These are phyloP conservation scores for Patella caerulea DNA, from an alignment of 2,888 invertebrate genomes.

Conservation along the genomic window DNA sequence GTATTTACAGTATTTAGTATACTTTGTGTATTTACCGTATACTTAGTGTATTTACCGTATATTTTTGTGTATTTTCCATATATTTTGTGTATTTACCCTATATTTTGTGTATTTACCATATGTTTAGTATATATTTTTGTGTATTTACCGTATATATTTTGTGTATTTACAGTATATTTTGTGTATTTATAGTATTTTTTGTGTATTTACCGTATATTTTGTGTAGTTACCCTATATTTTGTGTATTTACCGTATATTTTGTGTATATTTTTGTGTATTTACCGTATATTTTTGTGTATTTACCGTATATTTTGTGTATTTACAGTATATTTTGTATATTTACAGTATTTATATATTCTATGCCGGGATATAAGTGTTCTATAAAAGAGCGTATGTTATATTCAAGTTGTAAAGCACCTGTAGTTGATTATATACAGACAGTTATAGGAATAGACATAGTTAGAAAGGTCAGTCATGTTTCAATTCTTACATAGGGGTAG, in stretches of 20 bases:
- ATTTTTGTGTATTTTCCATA: no score
- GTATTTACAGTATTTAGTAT: no score
- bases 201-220: background rate
- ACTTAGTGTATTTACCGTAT: no score
- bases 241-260: background rate
- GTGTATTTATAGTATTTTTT: background rate
- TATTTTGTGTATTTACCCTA: no score
- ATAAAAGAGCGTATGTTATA: constrained; percentile 99
- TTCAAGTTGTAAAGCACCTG: constrained; percentile 94
- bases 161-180: background rate
- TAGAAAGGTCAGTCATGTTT: constrained; percentile 82
- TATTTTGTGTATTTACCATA: background rate
- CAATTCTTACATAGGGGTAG: no score
- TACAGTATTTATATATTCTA: constrained; percentile 96
- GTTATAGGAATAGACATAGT: constrained; percentile 83
- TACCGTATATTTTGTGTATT: background rate
- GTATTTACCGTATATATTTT: background rate
- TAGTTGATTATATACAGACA: constrained; percentile 85
- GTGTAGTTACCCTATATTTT: background rate
- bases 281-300: background rate
- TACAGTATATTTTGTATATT: constrained; percentile 31
- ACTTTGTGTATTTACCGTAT: no score
- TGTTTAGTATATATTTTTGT: background rate
- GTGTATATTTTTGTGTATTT: background rate
- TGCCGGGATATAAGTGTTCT: constrained; percentile 96